Percentiles rank a stretch among this genome's conserved stretches.
These are phyloP conservation scores for Puntigrus tetrazona DNA, from an alignment of 2,113 vertebrate genomes.

Conservation along the genomic window DNA sequence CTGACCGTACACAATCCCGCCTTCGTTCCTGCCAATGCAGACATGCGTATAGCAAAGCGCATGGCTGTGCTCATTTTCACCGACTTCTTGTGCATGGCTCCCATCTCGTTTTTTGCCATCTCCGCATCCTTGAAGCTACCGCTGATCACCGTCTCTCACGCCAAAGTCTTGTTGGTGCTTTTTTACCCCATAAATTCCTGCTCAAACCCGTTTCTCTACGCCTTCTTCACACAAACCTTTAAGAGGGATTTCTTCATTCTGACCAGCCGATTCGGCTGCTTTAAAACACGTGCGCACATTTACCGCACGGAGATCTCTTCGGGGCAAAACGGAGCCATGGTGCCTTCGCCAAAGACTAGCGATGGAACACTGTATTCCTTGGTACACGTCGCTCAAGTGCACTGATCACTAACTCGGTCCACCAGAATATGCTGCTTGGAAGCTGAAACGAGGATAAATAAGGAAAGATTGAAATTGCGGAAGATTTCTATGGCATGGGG, in stretches of 20 bases:
- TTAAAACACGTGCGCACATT: conserved; percentile 85
- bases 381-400: conserved; percentile 74
- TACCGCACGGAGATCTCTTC: conserved; percentile 89
- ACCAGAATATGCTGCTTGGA: conserved; percentile 35
- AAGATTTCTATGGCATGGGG: not conserved
- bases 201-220: conserved; percentile 94
- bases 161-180: conserved; percentile 92
- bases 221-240: conserved; percentile 95
- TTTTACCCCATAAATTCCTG: conserved; percentile 99
- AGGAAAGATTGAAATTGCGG: not conserved
- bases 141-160: conserved; percentile 90
- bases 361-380: conserved; percentile 76
- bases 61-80: conserved; percentile 98
- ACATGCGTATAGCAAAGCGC: conserved; percentile 89
- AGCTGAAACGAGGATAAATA: conserved; percentile 28
- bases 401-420: conserved; percentile 51
- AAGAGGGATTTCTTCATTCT: conserved; percentile 91
- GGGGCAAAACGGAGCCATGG: conserved; percentile 80
- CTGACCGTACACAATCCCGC: conserved; percentile 87
- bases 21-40: conserved; percentile 80
- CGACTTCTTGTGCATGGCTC: conserved; percentile 95
- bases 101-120: conserved; percentile 97
- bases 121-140: conserved; percentile 91
- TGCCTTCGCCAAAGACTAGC: conserved; percentile 74
- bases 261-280: conserved; percentile 88